A percentile compares a stretch with the other conserved stretches of the same genome.
Evolutionary conservation across 1,140 invertebrate species (phyloP).

Genomic region (Epicauta chinensis): DNA sequence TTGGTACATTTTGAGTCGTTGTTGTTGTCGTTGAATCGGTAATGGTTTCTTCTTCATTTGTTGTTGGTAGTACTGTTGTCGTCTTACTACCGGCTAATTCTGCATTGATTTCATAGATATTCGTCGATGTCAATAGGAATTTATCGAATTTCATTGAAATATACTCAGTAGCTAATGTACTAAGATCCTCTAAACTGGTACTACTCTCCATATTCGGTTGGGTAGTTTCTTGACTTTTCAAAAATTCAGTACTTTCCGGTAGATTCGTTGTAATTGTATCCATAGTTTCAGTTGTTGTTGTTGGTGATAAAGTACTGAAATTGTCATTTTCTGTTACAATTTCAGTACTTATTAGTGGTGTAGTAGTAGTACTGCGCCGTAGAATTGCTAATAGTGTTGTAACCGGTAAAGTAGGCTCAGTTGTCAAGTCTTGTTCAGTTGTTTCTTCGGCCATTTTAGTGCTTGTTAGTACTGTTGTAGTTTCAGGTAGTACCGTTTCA

Average conservation of each 20-base stretch:
- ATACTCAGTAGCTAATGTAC: conserved; percentile 9
- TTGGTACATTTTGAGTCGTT: conserved; percentile 5
- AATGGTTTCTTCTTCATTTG: conserved; percentile 11
- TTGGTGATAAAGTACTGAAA: neutral
- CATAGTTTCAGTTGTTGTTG: neutral
- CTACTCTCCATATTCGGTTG: neutral
- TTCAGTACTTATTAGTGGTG: too few species aligned
- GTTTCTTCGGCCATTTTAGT: too few species aligned
- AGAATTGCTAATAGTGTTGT: too few species aligned
- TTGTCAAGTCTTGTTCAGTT: too few species aligned
- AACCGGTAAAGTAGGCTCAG: too few species aligned
- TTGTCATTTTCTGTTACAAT: neutral
- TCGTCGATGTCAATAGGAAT: conserved; percentile 30
- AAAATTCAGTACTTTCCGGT: conserved; percentile 1
- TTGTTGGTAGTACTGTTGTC: conserved; percentile 5
- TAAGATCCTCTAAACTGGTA: conserved; percentile 2
- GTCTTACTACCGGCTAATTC: conserved; percentile 14
- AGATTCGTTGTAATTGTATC: neutral
- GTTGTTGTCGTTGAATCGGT: conserved; percentile 8
- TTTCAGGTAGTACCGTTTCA: neutral
- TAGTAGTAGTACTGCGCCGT: too few species aligned
- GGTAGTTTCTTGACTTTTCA: neutral
- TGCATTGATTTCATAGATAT: conserved; percentile 37
- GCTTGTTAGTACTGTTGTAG: too few species aligned
- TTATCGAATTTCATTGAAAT: conserved; percentile 18